phyloP scores from a whole-genome alignment of 1,140 invertebrate species.

The Drosophila azteca region DNA sequence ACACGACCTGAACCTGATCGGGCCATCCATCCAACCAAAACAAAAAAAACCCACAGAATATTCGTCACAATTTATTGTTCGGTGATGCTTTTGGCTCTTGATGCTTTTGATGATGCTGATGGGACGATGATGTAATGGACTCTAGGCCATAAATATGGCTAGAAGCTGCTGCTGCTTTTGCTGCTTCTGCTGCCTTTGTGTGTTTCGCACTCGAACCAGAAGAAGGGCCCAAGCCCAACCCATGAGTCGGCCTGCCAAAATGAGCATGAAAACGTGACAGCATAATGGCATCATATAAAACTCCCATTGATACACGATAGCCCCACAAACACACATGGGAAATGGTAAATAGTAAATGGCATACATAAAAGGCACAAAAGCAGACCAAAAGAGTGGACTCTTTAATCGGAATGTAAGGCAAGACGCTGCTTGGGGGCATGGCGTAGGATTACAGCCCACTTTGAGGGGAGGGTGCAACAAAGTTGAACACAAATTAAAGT shows the following conservation, averaged over 20 bases:
- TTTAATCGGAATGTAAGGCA: constrained; percentile 22
- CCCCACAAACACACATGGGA: constrained; percentile 1
- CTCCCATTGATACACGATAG: constrained; percentile 59
- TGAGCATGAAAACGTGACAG: constrained; percentile 71
- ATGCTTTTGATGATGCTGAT: constrained; percentile 8
- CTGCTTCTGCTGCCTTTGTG: constrained; percentile 13
- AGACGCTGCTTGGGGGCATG: constrained; percentile 14
- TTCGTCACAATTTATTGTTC: background rate
- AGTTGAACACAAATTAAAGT: constrained; percentile 6
- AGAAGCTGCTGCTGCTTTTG: constrained; percentile 2
- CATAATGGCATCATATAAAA: constrained; percentile 71
- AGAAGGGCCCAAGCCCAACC: constrained; percentile 35
- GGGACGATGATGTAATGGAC: constrained; percentile 61
- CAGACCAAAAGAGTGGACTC: constrained; percentile 18
- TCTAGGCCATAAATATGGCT: constrained; percentile 32
- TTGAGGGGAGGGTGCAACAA: too few species aligned
- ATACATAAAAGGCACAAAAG: constrained; percentile 20
- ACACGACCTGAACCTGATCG: background rate
- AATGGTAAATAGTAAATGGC: constrained; percentile 28
- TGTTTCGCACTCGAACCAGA: constrained; percentile 27
- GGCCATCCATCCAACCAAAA: background rate
- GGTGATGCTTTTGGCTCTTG: too few species aligned
- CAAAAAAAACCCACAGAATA: background rate
- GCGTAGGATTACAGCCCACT: constrained; percentile 20
- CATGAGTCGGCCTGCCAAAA: constrained; percentile 23